phyloP scores from a whole-genome alignment of 2,888 invertebrate genomes.

The Nasonovia ribisnigri region DNA sequence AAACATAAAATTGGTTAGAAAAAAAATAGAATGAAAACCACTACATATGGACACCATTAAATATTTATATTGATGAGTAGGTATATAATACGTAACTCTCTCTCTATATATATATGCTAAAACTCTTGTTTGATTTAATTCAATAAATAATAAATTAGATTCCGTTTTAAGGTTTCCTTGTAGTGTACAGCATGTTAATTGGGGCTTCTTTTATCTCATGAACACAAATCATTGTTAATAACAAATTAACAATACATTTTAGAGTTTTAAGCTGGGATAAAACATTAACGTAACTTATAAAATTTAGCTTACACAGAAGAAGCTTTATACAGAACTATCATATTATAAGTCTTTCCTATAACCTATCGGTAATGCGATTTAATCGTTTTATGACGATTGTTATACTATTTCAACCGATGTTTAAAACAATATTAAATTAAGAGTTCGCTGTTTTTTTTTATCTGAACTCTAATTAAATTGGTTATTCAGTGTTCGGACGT shows the following conservation, averaged over 20 bases:
- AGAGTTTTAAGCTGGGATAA: slow-evolving; percentile 45
- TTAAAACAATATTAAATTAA: slow-evolving; percentile 10
- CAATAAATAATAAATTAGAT: slow-evolving; percentile 44
- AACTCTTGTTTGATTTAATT: slow-evolving; percentile 34
- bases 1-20: background rate
- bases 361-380: background rate
- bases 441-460: background rate
- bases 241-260: slow-evolving; percentile 38
- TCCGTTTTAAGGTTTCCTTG: slow-evolving; percentile 46
- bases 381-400: slow-evolving; percentile 21
- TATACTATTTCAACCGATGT: background rate
- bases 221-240: slow-evolving; percentile 36
- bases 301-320: slow-evolving; percentile 37
- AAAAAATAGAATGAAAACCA: background rate
- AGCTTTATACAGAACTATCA: slow-evolving; percentile 29
- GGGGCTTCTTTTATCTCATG: slow-evolving; percentile 52
- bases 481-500: background rate
- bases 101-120: background rate
- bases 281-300: slow-evolving; percentile 29
- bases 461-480: background rate
- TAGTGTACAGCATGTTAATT: slow-evolving; percentile 23
- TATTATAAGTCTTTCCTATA: background rate
- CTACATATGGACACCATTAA: background rate
- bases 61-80: slow-evolving; percentile 11
- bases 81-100: slow-evolving; percentile 5